Evolutionary conservation across 2,888 invertebrate species (phyloP).

Genomic region (Athalia circularis): DNA sequence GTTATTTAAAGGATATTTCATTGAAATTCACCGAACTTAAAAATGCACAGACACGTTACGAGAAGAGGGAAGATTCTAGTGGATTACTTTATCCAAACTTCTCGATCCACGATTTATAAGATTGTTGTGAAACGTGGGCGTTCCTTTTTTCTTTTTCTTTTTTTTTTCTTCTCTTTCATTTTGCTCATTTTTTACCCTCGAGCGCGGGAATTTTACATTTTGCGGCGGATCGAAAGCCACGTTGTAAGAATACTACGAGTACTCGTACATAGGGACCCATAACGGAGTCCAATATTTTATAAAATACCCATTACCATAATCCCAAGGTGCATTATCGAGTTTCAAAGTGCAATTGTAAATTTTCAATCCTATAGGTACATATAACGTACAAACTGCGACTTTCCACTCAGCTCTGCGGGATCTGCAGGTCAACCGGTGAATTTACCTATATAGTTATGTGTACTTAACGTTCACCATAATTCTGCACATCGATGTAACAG

Average conservation of each 20-base stretch:
- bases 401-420: background rate
- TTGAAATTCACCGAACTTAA: too few relatives aligned
- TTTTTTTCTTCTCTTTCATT: too few relatives aligned
- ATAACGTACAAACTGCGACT: background rate
- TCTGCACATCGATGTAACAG: background rate
- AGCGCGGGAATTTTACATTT: too few relatives aligned
- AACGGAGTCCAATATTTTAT: conserved; percentile 19
- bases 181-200: too few relatives aligned
- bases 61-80: too few relatives aligned
- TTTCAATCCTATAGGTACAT: background rate
- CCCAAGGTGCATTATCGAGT: conserved; percentile 26
- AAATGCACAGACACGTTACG: too few relatives aligned
- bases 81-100: too few relatives aligned
- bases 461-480: too few relatives aligned
- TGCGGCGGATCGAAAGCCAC: background rate
- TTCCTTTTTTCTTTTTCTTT: too few relatives aligned
- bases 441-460: background rate
- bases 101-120: too few relatives aligned
- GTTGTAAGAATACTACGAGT: background rate
- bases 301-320: conserved; percentile 21
- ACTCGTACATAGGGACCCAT: conserved; percentile 5
- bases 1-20: too few relatives aligned
- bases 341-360: conserved; percentile 34
- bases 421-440: background rate
- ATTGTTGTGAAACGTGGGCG: too few relatives aligned